Percentiles rank a stretch among this genome's conserved stretches.
Evolutionary conservation across 1,140 invertebrate genomes (phyloP).

Genomic region (Ctenoplectra terminalis): DNA sequence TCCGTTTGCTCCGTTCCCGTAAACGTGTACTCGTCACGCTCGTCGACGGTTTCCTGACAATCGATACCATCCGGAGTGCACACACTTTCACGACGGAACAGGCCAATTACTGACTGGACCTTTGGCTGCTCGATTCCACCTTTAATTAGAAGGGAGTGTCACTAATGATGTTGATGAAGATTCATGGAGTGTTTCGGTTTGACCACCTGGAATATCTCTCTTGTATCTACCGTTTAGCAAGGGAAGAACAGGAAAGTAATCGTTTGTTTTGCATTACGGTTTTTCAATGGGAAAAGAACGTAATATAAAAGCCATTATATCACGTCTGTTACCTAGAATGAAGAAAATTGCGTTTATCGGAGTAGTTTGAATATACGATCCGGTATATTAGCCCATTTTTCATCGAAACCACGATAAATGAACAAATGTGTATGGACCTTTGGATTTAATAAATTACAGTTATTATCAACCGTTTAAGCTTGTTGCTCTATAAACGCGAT

Average conservation of each 20-base stretch:
- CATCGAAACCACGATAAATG: background rate
- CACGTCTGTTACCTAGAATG: background rate
- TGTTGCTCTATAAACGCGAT: background rate
- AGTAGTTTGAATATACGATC: constrained; percentile 8
- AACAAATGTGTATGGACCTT: background rate
- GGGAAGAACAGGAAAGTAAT: background rate
- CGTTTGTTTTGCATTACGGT: background rate
- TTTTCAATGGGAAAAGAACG: background rate
- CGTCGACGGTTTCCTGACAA: constrained; percentile 75
- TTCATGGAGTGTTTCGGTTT: constrained; percentile 5
- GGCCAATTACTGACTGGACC: constrained; percentile 82
- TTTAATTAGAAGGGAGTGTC: constrained; percentile 60
- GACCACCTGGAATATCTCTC: background rate
- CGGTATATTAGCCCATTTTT: constrained; percentile 2
- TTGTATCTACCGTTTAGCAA: background rate
- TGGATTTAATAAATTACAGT: background rate
- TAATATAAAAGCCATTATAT: background rate
- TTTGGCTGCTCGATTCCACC: constrained; percentile 83
- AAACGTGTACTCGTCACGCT: constrained; percentile 75
- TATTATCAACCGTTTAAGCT: background rate
- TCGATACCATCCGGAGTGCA: constrained; percentile 72
- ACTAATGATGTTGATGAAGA: background rate
- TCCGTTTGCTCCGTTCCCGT: constrained; percentile 69
- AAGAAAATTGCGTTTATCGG: background rate
- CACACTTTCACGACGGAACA: constrained; percentile 81